Evolutionary conservation across 2,888 invertebrate species (phyloP), one percentile per base, ranked within the genome.

Genomic region (Callyntrura sp.): DNA sequence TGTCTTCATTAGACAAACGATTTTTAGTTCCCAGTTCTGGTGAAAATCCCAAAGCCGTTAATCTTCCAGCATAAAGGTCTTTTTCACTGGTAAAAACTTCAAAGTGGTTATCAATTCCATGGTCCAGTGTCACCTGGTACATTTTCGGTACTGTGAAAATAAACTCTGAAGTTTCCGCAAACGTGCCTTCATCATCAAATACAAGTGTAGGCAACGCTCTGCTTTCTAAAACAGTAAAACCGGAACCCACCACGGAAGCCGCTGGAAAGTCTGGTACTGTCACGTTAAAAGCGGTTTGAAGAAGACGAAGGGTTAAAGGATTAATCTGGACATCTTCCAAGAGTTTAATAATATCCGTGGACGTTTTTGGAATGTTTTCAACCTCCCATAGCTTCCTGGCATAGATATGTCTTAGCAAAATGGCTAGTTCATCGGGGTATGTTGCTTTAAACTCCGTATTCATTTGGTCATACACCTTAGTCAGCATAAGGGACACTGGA

Each of bases 221-320:
- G 14, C 20, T 20, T n/a, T n/a, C 14, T 35, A 1, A 91, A n/a
- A 11, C 79, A 84, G 35, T 90, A 91, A 0, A 91, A 0, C 90
- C 88, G 1, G 51, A 83, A 6, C 91, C 91, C 3, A 90, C 90
- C 0, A 90, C 12, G 11, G 25, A 43, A 43, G 45, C 12, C 9
- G 23, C 17, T 5, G 25, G 11, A 12, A 90, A 90, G 4, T 76
- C 23, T 9, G 91, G 91, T 8, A 84, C 9, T 1, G 90, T 90
- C 6, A 91, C 8, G 20, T 89, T 90, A 12, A 91, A 65, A 5
- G 68, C 90, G n/a, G 51, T 43, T 17, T 86, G n/a, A 12, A 91
- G 81, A 14, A 91, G 48, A 55, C 20, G 62, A 8, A 86, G 8
- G 0, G 88, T 85, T 0, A 57, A 57, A 0, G 82, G 85, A 43